A percentile compares a stretch with the other conserved stretches of the same genome.
Evolutionary conservation across 2,113 vertebrate species (phyloP).

Genomic region (Dermatemys mawii): DNA sequence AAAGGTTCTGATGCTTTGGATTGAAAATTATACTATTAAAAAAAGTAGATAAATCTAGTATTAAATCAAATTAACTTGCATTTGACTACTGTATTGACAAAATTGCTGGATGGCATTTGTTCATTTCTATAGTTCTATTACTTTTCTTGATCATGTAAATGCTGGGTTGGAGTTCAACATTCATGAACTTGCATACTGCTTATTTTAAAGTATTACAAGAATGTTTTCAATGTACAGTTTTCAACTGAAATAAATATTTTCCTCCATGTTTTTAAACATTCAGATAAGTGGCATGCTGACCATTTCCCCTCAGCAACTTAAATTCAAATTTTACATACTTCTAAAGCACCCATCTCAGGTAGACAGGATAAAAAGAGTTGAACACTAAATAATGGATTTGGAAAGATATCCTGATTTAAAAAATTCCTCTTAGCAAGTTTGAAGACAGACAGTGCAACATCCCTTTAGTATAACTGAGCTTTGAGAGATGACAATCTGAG

Average conservation of each 20-base stretch:
- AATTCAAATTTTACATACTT: background rate
- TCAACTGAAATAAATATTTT: background rate
- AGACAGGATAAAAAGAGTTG: background rate
- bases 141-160: fast-evolving
- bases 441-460: background rate
- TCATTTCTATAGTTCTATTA: background rate
- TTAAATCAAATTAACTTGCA: background rate
- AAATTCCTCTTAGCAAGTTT: background rate
- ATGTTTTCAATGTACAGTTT: background rate
- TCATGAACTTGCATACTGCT: fast-evolving
- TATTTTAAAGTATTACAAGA: background rate
- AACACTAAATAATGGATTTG: background rate
- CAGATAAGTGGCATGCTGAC: background rate
- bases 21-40: background rate
- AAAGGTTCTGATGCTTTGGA: background rate
- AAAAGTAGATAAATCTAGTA: background rate
- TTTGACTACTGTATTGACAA: background rate
- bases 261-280: background rate
- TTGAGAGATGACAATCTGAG: background rate
- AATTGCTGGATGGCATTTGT: background rate
- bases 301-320: background rate
- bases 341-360: background rate
- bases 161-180: background rate
- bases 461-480: background rate
- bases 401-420: background rate